Conservation (phyloP, 2,797 vertebrate species). For the Esox lucius region DNA sequence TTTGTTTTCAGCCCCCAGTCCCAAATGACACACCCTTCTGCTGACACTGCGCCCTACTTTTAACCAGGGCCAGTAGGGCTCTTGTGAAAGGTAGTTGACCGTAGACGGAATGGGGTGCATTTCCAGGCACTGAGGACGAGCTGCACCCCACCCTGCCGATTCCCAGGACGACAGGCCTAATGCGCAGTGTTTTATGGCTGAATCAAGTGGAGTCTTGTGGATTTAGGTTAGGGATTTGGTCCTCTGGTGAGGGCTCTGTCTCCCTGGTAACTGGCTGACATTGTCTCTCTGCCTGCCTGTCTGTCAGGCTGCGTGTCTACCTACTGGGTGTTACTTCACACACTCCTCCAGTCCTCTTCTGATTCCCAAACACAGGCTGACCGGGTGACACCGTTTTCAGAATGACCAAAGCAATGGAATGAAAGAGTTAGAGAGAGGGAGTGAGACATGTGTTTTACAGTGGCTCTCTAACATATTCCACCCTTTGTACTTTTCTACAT, state of each 20-base stretch:
- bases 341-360: not conserved
- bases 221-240: constrained; percentile 62
- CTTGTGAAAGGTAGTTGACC: too few species aligned
- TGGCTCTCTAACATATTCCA: too few species aligned
- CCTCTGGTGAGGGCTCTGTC: constrained; percentile 29
- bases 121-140: not conserved
- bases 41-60: not conserved
- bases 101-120: too few species aligned
- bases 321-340: constrained; percentile 24
- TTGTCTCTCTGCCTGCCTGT: constrained; percentile 18
- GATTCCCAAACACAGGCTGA: constrained; percentile 1
- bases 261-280: constrained; percentile 27
- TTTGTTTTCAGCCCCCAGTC: not conserved
- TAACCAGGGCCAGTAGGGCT: too few species aligned
- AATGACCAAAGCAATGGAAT: not conserved
- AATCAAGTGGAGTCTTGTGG: constrained; percentile 57
- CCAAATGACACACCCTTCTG: not conserved
- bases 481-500: too few species aligned
- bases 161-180: constrained; percentile 57
- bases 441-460: constrained; percentile 55
- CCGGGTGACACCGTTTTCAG: constrained; percentile 14
- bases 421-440: constrained; percentile 29
- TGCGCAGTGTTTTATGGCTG: constrained; percentile 64
- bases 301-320: constrained; percentile 4
- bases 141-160: constrained; percentile 37